A percentile compares a stretch with the other conserved stretches of the same genome.
Conservation (phyloP, 2,797 vertebrate species). For the Threskiornis aethiopicus region DNA sequence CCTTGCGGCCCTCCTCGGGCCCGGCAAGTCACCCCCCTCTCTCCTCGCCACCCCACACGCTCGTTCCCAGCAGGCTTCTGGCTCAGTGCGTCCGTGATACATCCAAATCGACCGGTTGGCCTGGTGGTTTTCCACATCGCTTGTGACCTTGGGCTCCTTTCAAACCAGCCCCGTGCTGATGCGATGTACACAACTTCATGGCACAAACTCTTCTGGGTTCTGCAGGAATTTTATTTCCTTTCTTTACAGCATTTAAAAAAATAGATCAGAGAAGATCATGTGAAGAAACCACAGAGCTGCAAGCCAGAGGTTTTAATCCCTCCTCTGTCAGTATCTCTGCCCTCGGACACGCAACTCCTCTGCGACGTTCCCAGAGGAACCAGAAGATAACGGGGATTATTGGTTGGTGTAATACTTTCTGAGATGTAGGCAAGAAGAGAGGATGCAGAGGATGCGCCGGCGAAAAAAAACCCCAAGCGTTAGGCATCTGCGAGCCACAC, state of each 20-base stretch:
- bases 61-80: background rate
- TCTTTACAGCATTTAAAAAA: background rate
- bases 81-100: fast-evolving
- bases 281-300: background rate
- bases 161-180: background rate
- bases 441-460: background rate
- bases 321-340: background rate
- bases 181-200: background rate
- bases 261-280: background rate
- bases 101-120: background rate
- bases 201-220: background rate
- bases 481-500: background rate
- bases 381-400: background rate
- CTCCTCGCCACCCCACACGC: background rate
- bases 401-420: background rate
- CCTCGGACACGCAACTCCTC: background rate
- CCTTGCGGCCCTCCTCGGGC: background rate
- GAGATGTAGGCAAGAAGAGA: background rate
- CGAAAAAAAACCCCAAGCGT: background rate
- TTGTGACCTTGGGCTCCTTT: background rate
- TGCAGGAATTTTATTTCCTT: background rate
- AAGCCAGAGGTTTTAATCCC: background rate
- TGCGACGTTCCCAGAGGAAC: background rate
- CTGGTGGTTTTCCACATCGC: background rate
- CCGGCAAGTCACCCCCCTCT: background rate